Percentiles rank a stretch among this genome's conserved stretches.
Evolutionary conservation across 2,797 vertebrate genomes (phyloP).

Genomic region (Toxotes lorentzi): DNA sequence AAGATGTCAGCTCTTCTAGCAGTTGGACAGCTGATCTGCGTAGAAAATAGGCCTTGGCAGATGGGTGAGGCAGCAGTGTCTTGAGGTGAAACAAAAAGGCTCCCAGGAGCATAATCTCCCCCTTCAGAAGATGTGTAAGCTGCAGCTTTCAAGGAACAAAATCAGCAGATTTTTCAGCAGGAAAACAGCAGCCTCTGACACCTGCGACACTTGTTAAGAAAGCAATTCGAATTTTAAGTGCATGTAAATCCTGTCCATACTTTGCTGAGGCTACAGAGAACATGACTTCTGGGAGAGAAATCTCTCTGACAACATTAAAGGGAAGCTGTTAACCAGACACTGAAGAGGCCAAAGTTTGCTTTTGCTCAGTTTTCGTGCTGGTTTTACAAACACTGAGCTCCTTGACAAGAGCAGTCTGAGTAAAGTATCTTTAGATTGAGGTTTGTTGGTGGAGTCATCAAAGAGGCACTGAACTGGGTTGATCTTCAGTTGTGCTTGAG

Average conservation of each 20-base stretch:
- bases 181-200: constrained; percentile 59
- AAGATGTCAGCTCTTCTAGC: constrained; percentile 76
- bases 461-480: neutral
- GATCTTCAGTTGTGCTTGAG: constrained; percentile 8
- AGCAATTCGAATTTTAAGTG: constrained; percentile 26
- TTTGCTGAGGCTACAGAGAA: constrained; percentile 26
- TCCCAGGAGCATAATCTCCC: constrained; percentile 69
- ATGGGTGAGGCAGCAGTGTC: constrained; percentile 41
- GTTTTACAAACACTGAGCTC: constrained; percentile 35
- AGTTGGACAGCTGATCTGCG: constrained; percentile 79
- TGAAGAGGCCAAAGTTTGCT: constrained; percentile 28
- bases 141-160: constrained; percentile 65
- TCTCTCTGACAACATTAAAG: constrained; percentile 15
- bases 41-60: constrained; percentile 73
- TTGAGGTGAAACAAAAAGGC: constrained; percentile 68
- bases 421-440: neutral
- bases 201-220: constrained; percentile 48
- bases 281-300: constrained; percentile 23
- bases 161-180: constrained; percentile 69
- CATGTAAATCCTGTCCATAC: constrained; percentile 46
- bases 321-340: constrained; percentile 43
- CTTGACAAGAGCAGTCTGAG: constrained; percentile 19
- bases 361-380: constrained; percentile 10
- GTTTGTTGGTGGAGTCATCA: constrained; percentile 10
- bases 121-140: constrained; percentile 77